Conservation (phyloP, 2,113 vertebrate species). For the Sander lucioperca region DNA sequence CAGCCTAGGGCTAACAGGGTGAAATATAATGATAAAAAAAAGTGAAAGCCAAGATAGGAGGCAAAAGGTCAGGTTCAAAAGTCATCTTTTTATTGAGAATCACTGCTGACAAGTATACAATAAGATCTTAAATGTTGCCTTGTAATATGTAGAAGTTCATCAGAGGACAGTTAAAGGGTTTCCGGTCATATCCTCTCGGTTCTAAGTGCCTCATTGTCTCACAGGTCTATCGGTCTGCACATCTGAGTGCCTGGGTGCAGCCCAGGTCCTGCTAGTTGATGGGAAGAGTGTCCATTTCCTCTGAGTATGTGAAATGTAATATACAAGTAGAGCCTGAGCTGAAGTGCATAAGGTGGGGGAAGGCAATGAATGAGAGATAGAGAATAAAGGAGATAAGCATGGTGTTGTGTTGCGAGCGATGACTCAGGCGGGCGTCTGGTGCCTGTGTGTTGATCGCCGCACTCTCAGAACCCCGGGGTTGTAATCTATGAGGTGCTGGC, state of each 20-base stretch:
- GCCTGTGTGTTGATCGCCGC: slow-evolving; percentile 10
- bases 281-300: slow-evolving; percentile 77
- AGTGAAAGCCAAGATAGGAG: slow-evolving; percentile 23
- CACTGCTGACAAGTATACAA: neutral
- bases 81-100: neutral
- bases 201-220: slow-evolving; percentile 65
- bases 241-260: slow-evolving; percentile 60
- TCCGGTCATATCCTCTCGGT: slow-evolving; percentile 46
- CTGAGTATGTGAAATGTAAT: slow-evolving; percentile 81
- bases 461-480: slow-evolving; percentile 26
- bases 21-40: slow-evolving; percentile 27
- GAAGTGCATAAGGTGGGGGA: slow-evolving; percentile 33
- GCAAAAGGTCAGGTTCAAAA: slow-evolving; percentile 13
- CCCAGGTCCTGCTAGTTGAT: slow-evolving; percentile 53
- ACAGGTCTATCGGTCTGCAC: slow-evolving; percentile 52
- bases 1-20: slow-evolving; percentile 27
- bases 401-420: slow-evolving; percentile 2
- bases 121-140: slow-evolving; percentile 15
- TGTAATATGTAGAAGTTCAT: slow-evolving; percentile 35
- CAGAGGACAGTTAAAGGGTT: slow-evolving; percentile 44
- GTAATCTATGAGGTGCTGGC: slow-evolving; percentile 48
- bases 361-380: slow-evolving; percentile 17
- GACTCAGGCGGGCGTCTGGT: slow-evolving; percentile 18
- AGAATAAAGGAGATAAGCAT: slow-evolving; percentile 20
- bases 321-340: slow-evolving; percentile 42